These are phyloP conservation scores for Spisula solida DNA, from an alignment of 2,888 invertebrate species.

Conservation along the genomic window DNA sequence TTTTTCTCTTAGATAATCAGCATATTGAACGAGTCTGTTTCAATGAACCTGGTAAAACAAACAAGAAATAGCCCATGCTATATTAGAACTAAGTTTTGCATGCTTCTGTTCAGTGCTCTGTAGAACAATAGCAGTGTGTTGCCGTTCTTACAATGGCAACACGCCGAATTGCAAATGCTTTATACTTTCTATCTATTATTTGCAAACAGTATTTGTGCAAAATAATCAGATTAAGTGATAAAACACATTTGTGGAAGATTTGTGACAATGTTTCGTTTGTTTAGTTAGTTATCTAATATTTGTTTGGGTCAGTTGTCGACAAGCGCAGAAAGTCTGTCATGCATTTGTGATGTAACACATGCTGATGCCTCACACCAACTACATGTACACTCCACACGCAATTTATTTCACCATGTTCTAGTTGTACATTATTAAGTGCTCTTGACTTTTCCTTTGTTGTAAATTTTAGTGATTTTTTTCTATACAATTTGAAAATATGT, in stretches of 20 bases:
- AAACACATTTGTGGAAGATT: not conserved
- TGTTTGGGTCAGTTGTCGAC: not conserved
- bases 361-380: not conserved
- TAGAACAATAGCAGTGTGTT: not conserved
- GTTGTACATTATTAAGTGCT: not conserved
- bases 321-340: not conserved
- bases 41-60: conserved; percentile 55
- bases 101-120: conserved; percentile 12
- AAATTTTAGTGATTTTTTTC: not conserved
- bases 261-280: not conserved
- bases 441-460: not conserved
- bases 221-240: not conserved
- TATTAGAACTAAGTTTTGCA: conserved; percentile 37
- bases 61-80: conserved; percentile 8
- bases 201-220: conserved; percentile 27
- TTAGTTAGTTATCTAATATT: not conserved
- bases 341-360: not conserved
- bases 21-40: conserved; percentile 56
- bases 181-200: conserved; percentile 23
- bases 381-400: not conserved
- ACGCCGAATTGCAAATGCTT: not conserved
- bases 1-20: conserved; percentile 50
- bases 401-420: not conserved
- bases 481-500: not conserved
- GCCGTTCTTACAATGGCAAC: not conserved